These are phyloP conservation scores for Altica lythri DNA, from an alignment of 2,888 invertebrate species.

Conservation along the genomic window DNA sequence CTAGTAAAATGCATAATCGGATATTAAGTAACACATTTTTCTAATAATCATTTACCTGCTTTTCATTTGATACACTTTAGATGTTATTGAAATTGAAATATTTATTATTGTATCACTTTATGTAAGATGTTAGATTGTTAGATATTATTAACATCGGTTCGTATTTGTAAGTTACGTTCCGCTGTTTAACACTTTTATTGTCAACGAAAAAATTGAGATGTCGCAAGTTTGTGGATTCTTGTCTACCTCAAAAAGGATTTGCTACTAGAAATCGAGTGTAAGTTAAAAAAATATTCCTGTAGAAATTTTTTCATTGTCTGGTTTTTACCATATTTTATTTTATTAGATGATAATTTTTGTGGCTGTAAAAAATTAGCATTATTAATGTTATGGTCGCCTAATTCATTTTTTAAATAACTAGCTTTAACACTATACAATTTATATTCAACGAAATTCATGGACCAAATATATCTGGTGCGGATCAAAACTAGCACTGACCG, in stretches of 20 bases:
- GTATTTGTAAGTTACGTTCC: constrained; percentile 60
- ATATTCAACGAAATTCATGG: too few relatives aligned
- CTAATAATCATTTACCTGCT: too few relatives aligned
- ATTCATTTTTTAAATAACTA: too few relatives aligned
- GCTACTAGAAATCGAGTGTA: constrained; percentile 45
- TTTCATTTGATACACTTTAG: constrained; percentile 29
- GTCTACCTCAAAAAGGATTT: constrained; percentile 44
- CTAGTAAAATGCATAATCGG: not conserved
- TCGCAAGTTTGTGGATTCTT: constrained; percentile 45
- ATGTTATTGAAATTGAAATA: constrained; percentile 19
- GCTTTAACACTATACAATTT: too few relatives aligned
- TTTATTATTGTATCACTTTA: constrained; percentile 37
- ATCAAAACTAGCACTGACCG: too few relatives aligned
- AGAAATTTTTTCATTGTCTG: constrained; percentile 37
- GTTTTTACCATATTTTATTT: constrained; percentile 15
- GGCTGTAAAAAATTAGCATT: constrained; percentile 25
- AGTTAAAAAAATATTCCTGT: constrained; percentile 47
- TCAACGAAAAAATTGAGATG: constrained; percentile 42
- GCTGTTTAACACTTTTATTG: constrained; percentile 49
- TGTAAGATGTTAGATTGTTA: constrained; percentile 41
- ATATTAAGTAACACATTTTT: too few relatives aligned
- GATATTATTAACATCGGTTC: constrained; percentile 48
- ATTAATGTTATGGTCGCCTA: too few relatives aligned
- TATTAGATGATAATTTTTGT: constrained; percentile 10
- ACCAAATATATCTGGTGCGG: too few relatives aligned